These are phyloP conservation scores for Hestina assimilis DNA, from an alignment of 1,140 invertebrate species.

Conservation along the genomic window DNA sequence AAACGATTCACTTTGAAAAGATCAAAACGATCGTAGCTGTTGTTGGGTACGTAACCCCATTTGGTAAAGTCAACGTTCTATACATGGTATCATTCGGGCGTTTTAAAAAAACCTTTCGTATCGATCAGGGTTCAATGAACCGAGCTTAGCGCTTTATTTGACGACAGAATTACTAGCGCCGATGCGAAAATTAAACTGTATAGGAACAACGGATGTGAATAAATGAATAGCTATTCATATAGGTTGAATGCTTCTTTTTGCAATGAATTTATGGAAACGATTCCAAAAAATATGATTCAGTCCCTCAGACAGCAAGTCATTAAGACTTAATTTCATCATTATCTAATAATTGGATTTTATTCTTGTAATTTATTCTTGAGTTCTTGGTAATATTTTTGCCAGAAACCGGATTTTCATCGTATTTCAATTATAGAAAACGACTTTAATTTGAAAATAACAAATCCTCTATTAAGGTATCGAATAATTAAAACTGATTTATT, in stretches of 20 bases:
- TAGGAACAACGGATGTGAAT: conserved; percentile 9
- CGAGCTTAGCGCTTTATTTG: conserved; percentile 4
- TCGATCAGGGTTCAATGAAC: conserved; percentile 26
- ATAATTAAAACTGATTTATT: no score
- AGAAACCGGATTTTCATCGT: no score
- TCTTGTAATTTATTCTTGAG: no score
- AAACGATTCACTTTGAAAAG: neutral
- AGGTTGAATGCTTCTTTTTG: neutral
- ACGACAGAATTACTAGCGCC: conserved; percentile 11
- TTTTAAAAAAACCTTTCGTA: conserved; percentile 16
- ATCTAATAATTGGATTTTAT: no score
- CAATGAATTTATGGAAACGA: neutral
- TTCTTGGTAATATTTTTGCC: no score
- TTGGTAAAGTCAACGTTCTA: conserved; percentile 11
- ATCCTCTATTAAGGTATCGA: no score
- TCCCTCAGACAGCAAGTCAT: no score
- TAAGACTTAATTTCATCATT: no score
- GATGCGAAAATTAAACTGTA: conserved; percentile 14
- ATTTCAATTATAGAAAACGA: no score
- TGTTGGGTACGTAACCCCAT: conserved; percentile 5
- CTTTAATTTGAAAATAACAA: no score
- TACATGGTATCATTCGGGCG: conserved; percentile 12
- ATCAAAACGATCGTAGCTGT: neutral
- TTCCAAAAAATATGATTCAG: no score
- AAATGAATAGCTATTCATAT: conserved; percentile 9